Base-by-base conservation (phyloP, 2,888 invertebrate genomes). In the Chrysolina americana region DNA sequence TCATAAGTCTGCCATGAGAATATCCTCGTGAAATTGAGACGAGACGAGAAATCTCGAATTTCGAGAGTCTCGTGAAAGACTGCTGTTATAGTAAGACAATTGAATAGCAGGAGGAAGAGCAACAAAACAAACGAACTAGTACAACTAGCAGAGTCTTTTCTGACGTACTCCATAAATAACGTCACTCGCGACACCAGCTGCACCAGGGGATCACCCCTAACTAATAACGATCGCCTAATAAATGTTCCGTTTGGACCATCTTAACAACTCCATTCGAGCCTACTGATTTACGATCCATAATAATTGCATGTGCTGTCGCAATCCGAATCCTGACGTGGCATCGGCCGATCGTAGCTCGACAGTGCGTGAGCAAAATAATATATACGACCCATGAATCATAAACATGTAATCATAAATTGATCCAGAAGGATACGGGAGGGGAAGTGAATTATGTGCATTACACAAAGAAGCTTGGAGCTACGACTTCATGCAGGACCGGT, bases 241-340 rank as follows among this genome's bases (percentile, higher is more conserved):
- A 68, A 50, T 53, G 68, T 68, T 68, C 68, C 41, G 13, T 70
- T 63, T 28, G n/a, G 70, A 85, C 85, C 82, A 84, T 85, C 85
- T 82, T 83, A 83, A 84, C 83, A 84, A 84, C 84, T 86, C 84
- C 85, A 86, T 87, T 86, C 85, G 81, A 81, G 84, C 76, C 80
- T 76, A 75, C 76, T 87, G 86, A 87, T 87, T 86, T 87, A 87
- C 82, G 83, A 81, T 77, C 81, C 41, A 64, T 73, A 81, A 81
- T 86, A 86, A 86, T 87, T 86, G 86, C 86, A 85, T 86, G 86
- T 85, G 85, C 82, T 82, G 83, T 81, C 82, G 83, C 85, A 84
- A 85, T 86, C 85, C 86, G 83, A 81, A 80, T 77, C 78, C 81
- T 80, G 82, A 82, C 82, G 82, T 78, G 78, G 81, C 76, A 79